A percentile compares a stretch with the other conserved stretches of the same genome.
Evolutionary conservation across 2,888 invertebrate genomes (phyloP).

Genomic region (Nezara viridula): DNA sequence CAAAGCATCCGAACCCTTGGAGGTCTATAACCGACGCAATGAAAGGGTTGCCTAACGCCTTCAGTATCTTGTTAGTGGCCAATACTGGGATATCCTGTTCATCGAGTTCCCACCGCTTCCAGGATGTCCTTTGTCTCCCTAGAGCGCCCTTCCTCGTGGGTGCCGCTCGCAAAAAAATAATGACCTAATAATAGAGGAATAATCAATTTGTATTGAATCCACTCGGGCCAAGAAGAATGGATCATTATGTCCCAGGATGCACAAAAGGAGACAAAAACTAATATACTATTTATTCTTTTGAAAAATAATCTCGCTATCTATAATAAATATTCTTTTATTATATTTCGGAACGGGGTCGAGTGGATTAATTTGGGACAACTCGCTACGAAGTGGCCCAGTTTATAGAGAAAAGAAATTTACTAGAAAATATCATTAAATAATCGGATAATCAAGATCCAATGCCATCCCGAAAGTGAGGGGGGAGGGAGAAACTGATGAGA

Average conservation of each 20-base stretch:
- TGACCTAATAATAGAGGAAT: neutral
- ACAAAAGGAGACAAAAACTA: slow-evolving; percentile 16
- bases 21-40: neutral
- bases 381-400: neutral
- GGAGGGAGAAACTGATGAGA: neutral
- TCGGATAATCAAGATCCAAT: neutral
- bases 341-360: neutral
- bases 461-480: neutral
- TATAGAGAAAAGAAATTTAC: neutral
- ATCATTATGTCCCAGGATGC: slow-evolving; percentile 6
- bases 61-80: neutral
- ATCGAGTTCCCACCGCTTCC: slow-evolving; percentile 28
- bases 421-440: neutral
- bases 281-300: neutral
- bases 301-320: neutral
- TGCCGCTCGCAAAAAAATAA: neutral
- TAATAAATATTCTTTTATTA: neutral
- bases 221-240: neutral
- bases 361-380: neutral
- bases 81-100: neutral
- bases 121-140: slow-evolving; percentile 31
- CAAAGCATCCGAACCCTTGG: neutral
- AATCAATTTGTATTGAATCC: slow-evolving; percentile 42
- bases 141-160: neutral
- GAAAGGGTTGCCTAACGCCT: slow-evolving; percentile 8